These are phyloP conservation scores for Isichthys henryi DNA, from an alignment of 2,113 vertebrate species.

Conservation along the genomic window DNA sequence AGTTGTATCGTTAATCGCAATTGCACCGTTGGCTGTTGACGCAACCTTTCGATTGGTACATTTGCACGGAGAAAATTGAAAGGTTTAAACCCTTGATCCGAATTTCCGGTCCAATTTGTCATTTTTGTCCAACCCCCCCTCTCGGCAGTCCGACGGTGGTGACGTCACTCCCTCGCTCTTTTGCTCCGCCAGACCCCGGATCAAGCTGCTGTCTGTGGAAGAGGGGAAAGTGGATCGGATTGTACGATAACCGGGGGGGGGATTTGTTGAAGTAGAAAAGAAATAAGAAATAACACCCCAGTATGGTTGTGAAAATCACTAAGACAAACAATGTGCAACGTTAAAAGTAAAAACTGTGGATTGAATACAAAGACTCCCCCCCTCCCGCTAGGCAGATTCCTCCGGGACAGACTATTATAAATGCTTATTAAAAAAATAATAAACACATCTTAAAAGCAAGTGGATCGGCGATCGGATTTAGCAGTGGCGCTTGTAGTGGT, in stretches of 20 bases:
- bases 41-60: not conserved
- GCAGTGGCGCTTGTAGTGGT: constrained; percentile 48
- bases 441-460: constrained; percentile 26
- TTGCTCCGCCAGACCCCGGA: constrained; percentile 48
- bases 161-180: constrained; percentile 12
- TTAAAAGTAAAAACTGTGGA: constrained; percentile 29
- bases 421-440: not conserved
- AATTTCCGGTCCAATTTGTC: not conserved
- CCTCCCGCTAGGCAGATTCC: constrained; percentile 26
- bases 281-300: constrained; percentile 20
- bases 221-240: constrained; percentile 34
- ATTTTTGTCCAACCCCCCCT: constrained; percentile 5
- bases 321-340: constrained; percentile 18
- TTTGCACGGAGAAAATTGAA: not conserved
- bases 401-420: constrained; percentile 25
- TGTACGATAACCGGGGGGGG: constrained; percentile 44
- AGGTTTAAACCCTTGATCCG: not conserved
- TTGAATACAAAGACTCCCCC: constrained; percentile 4
- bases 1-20: not conserved
- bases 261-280: constrained; percentile 46
- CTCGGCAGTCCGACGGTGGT: not conserved
- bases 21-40: not conserved
- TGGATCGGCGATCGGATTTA: constrained; percentile 36
- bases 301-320: constrained; percentile 32
- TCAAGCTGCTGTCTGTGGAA: constrained; percentile 38